Evolutionary conservation across 2,888 invertebrate genomes (phyloP), one percentile per base, ranked within the genome.

Genomic region (Agrochola macilenta): DNA sequence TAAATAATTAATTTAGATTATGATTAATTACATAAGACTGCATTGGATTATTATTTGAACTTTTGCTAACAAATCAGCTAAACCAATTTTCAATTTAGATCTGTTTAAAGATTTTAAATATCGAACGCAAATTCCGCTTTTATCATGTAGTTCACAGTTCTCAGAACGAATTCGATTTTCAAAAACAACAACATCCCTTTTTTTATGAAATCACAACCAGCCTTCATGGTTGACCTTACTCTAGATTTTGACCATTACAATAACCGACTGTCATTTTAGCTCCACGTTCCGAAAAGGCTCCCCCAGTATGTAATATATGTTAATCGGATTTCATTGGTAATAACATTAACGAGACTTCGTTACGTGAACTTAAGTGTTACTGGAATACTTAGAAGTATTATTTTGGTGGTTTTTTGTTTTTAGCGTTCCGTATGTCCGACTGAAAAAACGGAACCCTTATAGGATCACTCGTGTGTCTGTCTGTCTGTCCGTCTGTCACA

Each of bases 261-360:
- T 49, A 63, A 58, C 76, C 63, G 60, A 68, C 57, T 70, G 81
- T 76, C 87, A 88, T 88, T 88, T 77, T 52, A 79, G 81, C 61
- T 69, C 87, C 85, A 86, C 83, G 76, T 88, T 90, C 89, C 76
- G 79, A 89, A 87, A 88, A 87, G 80, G 79, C 80, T 90, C 88
- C 90, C 90, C 91, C 89, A 93, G 93, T 91, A 57, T 91, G 91
- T 93, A 88, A 79, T n/a, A 26, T 30, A 60, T 78, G 86, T 81
- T 92, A 94, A 93, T 91, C 89, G 90, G 93, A 93, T 93, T 93
- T 84, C 78, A 85, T 76, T 83, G 80, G 85, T 93, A 93, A 93
- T 94, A 89, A 87, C 90, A 93, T 94, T 93, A 93, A 82, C 87
- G 86, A 87, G 74, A 85, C 82, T 89, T 82, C 68, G 84, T 88